These are phyloP conservation scores for Brachionus asplanchnoidis DNA, from an alignment of 1,140 invertebrate species.

Conservation along the genomic window DNA sequence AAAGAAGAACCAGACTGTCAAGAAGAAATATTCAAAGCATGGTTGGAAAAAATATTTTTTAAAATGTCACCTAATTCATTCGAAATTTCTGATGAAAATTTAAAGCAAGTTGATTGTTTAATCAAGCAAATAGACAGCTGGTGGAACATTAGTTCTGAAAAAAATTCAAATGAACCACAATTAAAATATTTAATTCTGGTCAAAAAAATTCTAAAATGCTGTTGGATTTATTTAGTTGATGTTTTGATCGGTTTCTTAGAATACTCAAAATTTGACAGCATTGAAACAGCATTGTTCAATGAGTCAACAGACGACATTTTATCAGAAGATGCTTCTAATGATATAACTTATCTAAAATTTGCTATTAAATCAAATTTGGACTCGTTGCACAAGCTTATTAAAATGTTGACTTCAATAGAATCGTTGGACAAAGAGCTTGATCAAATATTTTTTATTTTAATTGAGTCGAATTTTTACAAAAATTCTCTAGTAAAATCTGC, in stretches of 20 bases:
- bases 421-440: conserved; percentile 6
- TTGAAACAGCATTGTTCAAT: conserved; percentile 1
- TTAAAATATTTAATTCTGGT: neutral
- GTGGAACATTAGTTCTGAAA: neutral
- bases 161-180: neutral
- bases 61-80: neutral
- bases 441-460: conserved; percentile 9
- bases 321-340: neutral
- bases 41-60: neutral
- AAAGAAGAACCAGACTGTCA: neutral
- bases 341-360: neutral
- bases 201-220: conserved; percentile 10
- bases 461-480: conserved; percentile 21
- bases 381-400: neutral
- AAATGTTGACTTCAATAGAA: neutral
- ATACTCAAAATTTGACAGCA: neutral
- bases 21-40: neutral
- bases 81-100: neutral
- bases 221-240: conserved; percentile 29
- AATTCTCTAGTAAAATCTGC: neutral
- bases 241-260: neutral
- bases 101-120: neutral
- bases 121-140: neutral
- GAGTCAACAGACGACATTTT: neutral
- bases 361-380: conserved; percentile 32